A percentile compares a stretch with the other conserved stretches of the same genome.
These are phyloP conservation scores for Brachionus rubens DNA, from an alignment of 1,140 invertebrate species.

Conservation along the genomic window DNA sequence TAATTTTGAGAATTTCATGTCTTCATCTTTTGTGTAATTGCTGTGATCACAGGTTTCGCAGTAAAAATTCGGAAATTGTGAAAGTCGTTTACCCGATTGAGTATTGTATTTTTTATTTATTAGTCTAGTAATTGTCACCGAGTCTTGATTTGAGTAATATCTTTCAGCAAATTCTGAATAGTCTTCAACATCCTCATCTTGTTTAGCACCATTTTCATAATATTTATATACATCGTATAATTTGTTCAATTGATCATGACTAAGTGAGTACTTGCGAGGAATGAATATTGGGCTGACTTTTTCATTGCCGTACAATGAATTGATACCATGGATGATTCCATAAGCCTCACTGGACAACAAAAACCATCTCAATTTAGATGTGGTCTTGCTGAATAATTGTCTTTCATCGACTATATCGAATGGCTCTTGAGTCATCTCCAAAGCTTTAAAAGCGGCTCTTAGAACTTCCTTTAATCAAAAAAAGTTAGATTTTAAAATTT, in stretches of 20 bases:
- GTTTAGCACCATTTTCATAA: background rate
- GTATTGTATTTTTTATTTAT: background rate
- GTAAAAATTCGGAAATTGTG: background rate
- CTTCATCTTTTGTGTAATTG: background rate
- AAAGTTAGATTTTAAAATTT: background rate
- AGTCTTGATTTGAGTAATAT: background rate
- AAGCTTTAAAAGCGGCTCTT: constrained; percentile 29
- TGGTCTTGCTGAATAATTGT: constrained; percentile 25
- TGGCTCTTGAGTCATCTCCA: constrained; percentile 18
- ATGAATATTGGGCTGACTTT: background rate
- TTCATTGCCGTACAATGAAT: constrained; percentile 32
- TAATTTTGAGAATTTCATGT: background rate
- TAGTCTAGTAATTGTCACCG: background rate
- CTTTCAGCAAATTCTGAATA: background rate
- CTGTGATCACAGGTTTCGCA: background rate
- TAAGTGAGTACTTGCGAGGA: constrained; percentile 3
- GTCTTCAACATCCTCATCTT: background rate
- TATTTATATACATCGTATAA: background rate
- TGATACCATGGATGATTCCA: constrained; percentile 38
- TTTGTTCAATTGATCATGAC: constrained; percentile 9
- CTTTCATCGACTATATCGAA: constrained; percentile 9
- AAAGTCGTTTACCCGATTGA: background rate
- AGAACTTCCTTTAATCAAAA: background rate
- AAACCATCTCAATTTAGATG: constrained; percentile 38
- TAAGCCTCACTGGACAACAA: constrained; percentile 43